Base-by-base conservation (phyloP, 2,888 invertebrate species). In the Cephus nigrinus region DNA sequence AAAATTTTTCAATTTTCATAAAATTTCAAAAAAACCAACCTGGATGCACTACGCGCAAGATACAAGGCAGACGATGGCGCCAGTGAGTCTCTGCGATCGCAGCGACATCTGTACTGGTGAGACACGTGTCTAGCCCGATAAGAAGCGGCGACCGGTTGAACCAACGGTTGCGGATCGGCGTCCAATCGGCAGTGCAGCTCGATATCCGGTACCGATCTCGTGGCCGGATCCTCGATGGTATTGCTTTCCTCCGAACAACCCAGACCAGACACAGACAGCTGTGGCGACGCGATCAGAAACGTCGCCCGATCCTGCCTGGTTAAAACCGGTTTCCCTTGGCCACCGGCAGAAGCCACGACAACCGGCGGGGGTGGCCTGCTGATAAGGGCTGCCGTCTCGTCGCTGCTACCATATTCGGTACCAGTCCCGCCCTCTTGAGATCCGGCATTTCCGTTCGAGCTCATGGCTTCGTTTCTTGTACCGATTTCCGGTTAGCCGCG, bases 301-400 rank as follows among this genome's bases (percentile, higher is more conserved):
- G 97, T 96, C 74, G 97, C 96, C 86, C 97, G 96, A 92, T 97
- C 97, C 92, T 97, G 97, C 84, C 97, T 94, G 93, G 96, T 97
- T 83, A 97, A 93, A 82, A 96, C 95, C 84, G 97, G 97, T 91
- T 97, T 97, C 76, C 88, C 90, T 82, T 88, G 89, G 81, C 84
- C 83, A 69, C 36, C 79, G 80, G 76, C 69, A 68, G 76, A 75
- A 2, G 80, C 77, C 69, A 88, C 90, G 74, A 92, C 92, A 75
- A 93, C 92, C 77, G 91, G 90, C 76, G 93, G 92, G 83, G 94
- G 94, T 77, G 94, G 94, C 82, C 94, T 94, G 82, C 95, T 94
- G 84, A 97, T 93, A 80, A 97, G 94, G 86, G 96, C 96, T 78
- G 96, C 95, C 78, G 96, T 96, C 92, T 97, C 96, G 92, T 97